A percentile compares a stretch with the other conserved stretches of the same genome.
These are phyloP conservation scores for Scaptomyza pallida DNA, from an alignment of 1,140 invertebrate genomes.

Conservation along the genomic window DNA sequence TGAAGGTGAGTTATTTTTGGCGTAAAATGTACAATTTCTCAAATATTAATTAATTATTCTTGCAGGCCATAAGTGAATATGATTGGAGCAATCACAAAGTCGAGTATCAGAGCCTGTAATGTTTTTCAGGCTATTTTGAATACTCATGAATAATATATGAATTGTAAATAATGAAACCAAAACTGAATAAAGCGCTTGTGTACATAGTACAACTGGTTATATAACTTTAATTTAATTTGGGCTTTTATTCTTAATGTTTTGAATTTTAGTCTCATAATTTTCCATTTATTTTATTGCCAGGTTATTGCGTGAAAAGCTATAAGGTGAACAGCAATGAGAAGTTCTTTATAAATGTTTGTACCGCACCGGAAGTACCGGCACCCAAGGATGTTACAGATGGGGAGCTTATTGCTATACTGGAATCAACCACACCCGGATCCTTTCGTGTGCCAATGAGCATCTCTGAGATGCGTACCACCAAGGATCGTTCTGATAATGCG, in stretches of 20 bases:
- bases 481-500: conserved; percentile 90
- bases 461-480: conserved; percentile 90
- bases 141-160: neutral
- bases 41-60: conserved; percentile 6
- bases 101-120: conserved; percentile 21
- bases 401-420: conserved; percentile 89
- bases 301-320: conserved; percentile 92
- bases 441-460: conserved; percentile 95
- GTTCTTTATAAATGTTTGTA: conserved; percentile 92
- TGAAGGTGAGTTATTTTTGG: conserved; percentile 50
- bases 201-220: neutral
- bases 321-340: conserved; percentile 88
- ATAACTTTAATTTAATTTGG: neutral
- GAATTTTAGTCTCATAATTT: neutral
- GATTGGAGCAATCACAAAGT: conserved; percentile 41
- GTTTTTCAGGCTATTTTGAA: neutral
- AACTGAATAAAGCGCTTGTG: neutral
- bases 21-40: neutral
- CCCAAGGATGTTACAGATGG: conserved; percentile 92
- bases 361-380: conserved; percentile 89
- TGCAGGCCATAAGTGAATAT: conserved; percentile 53
- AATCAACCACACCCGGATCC: conserved; percentile 88
- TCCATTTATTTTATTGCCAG: conserved; percentile 83
- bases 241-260: too few relatives aligned
- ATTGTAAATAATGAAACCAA: neutral